These are phyloP conservation scores for Mormyrus iriodes DNA, from an alignment of 2,113 vertebrate species.

Conservation along the genomic window DNA sequence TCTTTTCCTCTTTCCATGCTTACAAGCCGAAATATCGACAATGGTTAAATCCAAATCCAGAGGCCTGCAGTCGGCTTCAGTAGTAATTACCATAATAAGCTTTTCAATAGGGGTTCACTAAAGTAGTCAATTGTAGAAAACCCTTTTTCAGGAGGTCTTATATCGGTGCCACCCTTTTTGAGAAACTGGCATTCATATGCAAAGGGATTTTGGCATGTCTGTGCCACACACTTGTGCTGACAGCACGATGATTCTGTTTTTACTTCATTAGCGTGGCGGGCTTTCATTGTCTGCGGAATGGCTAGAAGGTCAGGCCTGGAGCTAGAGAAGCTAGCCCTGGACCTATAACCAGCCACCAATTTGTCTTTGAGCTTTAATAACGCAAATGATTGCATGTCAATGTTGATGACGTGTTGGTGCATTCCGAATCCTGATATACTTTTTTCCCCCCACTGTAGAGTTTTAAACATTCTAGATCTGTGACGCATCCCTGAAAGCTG, in stretches of 20 bases:
- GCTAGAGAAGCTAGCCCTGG: background rate
- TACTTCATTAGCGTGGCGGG: background rate
- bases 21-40: background rate
- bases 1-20: background rate
- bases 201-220: background rate
- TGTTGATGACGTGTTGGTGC: background rate
- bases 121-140: background rate
- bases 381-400: background rate
- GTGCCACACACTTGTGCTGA: background rate
- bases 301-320: background rate
- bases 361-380: background rate
- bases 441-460: background rate
- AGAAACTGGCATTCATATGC: background rate
- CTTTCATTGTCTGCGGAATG: background rate
- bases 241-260: background rate
- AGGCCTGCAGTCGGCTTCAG: background rate
- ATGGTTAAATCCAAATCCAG: slow-evolving; percentile 1
- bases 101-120: background rate
- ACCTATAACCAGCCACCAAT: background rate
- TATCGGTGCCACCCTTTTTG: background rate
- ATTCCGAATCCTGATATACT: background rate
- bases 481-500: background rate
- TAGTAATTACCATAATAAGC: slow-evolving; percentile 2
- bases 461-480: background rate
- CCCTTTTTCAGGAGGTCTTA: background rate